Base-by-base conservation (phyloP, 2,888 invertebrate species). In the Seira sanloemensis region DNA sequence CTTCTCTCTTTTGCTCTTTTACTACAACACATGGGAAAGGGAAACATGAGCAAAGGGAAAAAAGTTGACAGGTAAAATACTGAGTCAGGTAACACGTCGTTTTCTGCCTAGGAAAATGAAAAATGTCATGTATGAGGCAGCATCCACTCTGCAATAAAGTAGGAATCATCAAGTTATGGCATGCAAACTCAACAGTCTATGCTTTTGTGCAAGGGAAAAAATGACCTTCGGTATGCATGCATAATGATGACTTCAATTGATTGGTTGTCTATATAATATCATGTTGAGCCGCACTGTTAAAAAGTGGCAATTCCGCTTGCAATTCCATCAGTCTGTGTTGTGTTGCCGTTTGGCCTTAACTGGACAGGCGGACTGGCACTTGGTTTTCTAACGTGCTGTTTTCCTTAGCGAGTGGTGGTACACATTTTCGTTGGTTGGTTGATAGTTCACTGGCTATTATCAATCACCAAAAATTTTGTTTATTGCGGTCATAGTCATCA, bases 281-380 rank as follows among this genome's bases (percentile, higher is more conserved):
- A 19, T 69, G 50, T 68, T 25, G 68, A 71, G 62, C 54, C n/a
- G 74, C 65, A 12, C 27, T 65, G 54, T 81, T 87, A 86, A 87
- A 78, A 87, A 84, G 85, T 84, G 81, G 84, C 77, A 82, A 86
- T 81, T 80, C 74, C 71, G 75, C 72, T 65, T 74, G 62, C 66
- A 58, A 50, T 46, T 81, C 58, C 68, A 71, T 86, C 81, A 83
- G 78, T 84, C 86, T 84, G 86, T 82, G 78, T 72, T 77, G 80
- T 86, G 71, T 72, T 68, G 77, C 81, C 68, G 84, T 86, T 87
- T 87, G 86, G 86, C 86, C 87, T 86, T 77, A 76, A 76, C 85
- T 78, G 87, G 86, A 87, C 79, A 87, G 84, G 84, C 84, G 71
- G 46, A 26, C 25, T 69, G 58, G 37, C 71, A 69, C 27, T 46